Evolutionary conservation across 2,888 invertebrate species (phyloP), one percentile per base, ranked within the genome.

Genomic region (Lacanobia wlatinum): DNA sequence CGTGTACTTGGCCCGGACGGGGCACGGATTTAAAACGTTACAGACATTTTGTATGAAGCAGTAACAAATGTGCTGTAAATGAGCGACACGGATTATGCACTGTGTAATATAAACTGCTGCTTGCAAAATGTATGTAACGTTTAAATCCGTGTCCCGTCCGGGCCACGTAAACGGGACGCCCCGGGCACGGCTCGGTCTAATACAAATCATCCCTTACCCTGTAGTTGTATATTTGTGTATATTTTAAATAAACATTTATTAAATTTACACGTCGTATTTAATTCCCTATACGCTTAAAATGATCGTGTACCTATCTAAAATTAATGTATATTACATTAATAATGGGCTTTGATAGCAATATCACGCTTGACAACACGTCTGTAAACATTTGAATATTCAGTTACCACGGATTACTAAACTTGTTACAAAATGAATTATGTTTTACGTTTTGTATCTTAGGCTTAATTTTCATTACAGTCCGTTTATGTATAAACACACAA

Each of bases 321-420:
- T 69, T 43, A 76, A 61, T 70, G 18, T 28, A 2, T 52, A 40
- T 52, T n/a, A 70, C 46, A 43, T 23, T 58, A 56, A 61, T 73
- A 67, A 80, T 64, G n/a, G 62, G 66, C 52, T 80, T 63, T 70
- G 63, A 60, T 55, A 73, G 58, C 67, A 81, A 77, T 77, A 77
- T 68, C 73, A 70, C 55, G 73, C 64, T 46, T 59, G 58, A 62
- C n/a, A 64, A 53, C 60, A 63, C 65, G 9, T 21, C 18, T 62
- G 59, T 63, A 38, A 53, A 67, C 23, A 53, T 68, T 65, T 67
- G 80, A 81, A 67, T 81, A 82, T 72, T 81, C 66, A 70, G 66
- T 69, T 58, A 40, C 14, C 14, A 65, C 58, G 34, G 56, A 62
- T 65, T 69, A 60, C 28, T 18, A 18, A 55, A 55, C 46, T 38